A percentile compares a stretch with the other conserved stretches of the same genome.
Conservation (phyloP, 2,888 invertebrate genomes). For the Allacma fusca region DNA sequence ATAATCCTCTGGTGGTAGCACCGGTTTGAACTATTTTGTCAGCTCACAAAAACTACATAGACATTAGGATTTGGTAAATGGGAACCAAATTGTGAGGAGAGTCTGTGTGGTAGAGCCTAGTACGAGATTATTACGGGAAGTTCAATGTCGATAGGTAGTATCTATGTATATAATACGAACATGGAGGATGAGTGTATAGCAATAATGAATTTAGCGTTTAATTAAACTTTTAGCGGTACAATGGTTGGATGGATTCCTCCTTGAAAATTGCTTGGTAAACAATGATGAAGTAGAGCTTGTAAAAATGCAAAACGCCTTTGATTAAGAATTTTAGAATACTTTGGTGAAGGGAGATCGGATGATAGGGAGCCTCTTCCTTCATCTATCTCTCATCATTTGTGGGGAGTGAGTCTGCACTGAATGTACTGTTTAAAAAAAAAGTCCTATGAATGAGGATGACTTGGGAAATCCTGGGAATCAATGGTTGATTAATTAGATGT, state of each 20-base stretch:
- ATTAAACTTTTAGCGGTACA: conserved; percentile 5
- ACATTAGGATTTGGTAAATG: no score
- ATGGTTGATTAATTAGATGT: conserved; percentile 46
- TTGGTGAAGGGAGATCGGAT: neutral
- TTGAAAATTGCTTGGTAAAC: conserved; percentile 7
- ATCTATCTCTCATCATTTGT: neutral
- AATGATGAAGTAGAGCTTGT: conserved; percentile 11
- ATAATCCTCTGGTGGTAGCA: neutral
- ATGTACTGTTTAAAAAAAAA: neutral
- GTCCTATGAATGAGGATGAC: conserved; percentile 33
- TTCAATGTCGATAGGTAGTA: no score
- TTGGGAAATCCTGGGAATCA: conserved; percentile 37
- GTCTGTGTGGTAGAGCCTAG: no score
- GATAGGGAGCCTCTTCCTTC: neutral
- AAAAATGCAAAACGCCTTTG: conserved; percentile 16
- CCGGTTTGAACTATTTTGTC: neutral
- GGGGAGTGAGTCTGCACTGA: neutral
- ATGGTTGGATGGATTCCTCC: neutral
- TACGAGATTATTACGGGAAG: no score
- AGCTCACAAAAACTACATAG: neutral
- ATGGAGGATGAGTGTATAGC: neutral
- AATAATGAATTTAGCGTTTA: conserved; percentile 16
- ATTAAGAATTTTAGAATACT: neutral
- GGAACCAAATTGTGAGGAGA: no score
- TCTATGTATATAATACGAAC: no score